Conservation (phyloP, 2,888 invertebrate species). For the Latrodectus elegans region DNA sequence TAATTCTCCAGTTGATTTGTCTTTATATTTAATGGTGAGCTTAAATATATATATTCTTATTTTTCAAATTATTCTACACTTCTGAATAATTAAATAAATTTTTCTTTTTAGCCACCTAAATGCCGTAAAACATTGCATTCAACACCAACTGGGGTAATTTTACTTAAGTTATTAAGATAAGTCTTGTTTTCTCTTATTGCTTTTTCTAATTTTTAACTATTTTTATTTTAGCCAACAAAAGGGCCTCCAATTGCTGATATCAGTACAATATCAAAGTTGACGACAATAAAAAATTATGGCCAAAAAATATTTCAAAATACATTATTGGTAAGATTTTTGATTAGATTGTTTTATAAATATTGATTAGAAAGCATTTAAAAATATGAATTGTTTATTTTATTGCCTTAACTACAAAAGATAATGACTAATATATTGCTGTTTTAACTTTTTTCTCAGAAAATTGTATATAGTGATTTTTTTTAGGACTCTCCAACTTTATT, state of each 20-base stretch:
- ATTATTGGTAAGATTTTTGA: background rate
- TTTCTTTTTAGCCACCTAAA: constrained; percentile 55
- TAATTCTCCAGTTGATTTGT: constrained; percentile 54
- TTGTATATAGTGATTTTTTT: background rate
- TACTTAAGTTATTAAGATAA: background rate
- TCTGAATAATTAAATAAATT: background rate
- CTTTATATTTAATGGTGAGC: constrained; percentile 54
- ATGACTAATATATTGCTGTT: background rate
- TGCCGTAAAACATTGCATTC: constrained; percentile 37
- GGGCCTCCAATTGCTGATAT: constrained; percentile 61
- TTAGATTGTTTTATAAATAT: background rate
- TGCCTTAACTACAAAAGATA: background rate
- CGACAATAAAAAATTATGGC: constrained; percentile 48
- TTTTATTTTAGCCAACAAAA: constrained; percentile 36
- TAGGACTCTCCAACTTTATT: background rate
- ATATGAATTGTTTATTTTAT: background rate
- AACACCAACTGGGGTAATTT: constrained; percentile 50
- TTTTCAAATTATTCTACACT: background rate
- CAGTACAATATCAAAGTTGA: constrained; percentile 48
- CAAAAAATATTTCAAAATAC: constrained; percentile 28
- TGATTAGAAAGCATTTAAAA: background rate
- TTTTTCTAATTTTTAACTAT: background rate
- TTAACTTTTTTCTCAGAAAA: background rate
- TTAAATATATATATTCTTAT: background rate
- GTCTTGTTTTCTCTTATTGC: background rate